phyloP scores from a whole-genome alignment of 2,797 vertebrate genomes.

The Myotis daubentonii region DNA sequence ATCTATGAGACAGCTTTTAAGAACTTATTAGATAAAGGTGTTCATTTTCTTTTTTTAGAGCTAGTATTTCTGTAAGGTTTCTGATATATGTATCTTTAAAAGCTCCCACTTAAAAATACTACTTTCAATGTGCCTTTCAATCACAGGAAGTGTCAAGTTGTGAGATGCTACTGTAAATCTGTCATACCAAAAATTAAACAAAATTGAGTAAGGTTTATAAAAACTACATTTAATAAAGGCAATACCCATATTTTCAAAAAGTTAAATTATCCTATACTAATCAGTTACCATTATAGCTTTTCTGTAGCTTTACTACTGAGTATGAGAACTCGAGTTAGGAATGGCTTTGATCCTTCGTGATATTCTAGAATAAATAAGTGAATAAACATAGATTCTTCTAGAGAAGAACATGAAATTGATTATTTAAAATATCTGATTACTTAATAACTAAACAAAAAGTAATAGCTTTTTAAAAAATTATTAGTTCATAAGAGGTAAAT shows the following conservation, averaged over 20 bases:
- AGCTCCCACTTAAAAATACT: constrained; percentile 17
- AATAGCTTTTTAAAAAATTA: not conserved
- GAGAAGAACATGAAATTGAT: constrained; percentile 4
- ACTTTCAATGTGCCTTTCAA: not conserved
- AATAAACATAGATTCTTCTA: not conserved
- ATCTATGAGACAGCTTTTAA: not conserved
- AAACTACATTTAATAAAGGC: constrained; percentile 35
- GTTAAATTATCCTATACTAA: not conserved
- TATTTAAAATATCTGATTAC: constrained; percentile 28
- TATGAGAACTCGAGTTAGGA: not conserved
- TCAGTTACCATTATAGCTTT: not conserved
- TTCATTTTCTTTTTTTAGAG: not conserved
- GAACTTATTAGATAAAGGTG: not conserved
- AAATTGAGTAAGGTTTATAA: constrained; percentile 17
- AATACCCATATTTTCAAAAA: constrained; percentile 30
- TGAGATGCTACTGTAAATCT: not conserved
- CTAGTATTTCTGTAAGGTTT: constrained; percentile 13
- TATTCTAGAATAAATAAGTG: constrained; percentile 15
- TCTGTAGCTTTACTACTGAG: not conserved
- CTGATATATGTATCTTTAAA: constrained; percentile 21
- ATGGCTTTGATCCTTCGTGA: not conserved
- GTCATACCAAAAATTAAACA: constrained; percentile 32
- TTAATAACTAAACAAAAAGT: constrained; percentile 43
- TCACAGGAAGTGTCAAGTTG: not conserved
- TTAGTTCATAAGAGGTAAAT: constrained; percentile 11